These are phyloP conservation scores for Aythya fuligula DNA, from an alignment of 2,797 vertebrate genomes.

Conservation along the genomic window DNA sequence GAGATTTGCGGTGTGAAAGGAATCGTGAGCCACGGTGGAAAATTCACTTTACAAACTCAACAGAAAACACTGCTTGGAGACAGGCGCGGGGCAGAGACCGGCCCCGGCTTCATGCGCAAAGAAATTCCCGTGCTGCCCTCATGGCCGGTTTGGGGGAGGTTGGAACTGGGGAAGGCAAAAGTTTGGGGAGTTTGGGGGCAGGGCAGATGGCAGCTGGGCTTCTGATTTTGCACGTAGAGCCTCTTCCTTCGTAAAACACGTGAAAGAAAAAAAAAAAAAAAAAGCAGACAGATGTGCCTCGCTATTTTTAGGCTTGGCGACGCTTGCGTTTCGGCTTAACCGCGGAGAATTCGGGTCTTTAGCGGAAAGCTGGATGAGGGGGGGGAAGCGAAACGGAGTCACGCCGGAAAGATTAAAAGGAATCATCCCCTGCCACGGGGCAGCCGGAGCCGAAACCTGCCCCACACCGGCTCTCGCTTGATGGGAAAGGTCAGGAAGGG, in stretches of 20 bases:
- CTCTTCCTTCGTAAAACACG: background rate
- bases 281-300: background rate
- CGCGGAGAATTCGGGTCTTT: background rate
- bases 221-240: background rate
- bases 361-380: background rate
- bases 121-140: background rate
- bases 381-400: background rate
- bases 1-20: background rate
- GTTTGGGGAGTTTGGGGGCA: fast-evolving
- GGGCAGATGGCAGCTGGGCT: background rate
- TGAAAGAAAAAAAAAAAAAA: background rate
- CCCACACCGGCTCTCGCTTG: fast-evolving
- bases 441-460: background rate
- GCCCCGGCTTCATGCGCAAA: background rate
- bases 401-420: background rate
- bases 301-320: conserved; percentile 10
- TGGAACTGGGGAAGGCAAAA: too few relatives aligned
- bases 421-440: fast-evolving
- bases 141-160: too few relatives aligned
- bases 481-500: background rate
- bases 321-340: background rate
- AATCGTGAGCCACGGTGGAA: background rate
- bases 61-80: background rate
- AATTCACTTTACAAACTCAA: background rate
- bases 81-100: fast-evolving